phyloP scores from a whole-genome alignment of 1,140 invertebrate species.

The Zaprionus tsacasi region DNA sequence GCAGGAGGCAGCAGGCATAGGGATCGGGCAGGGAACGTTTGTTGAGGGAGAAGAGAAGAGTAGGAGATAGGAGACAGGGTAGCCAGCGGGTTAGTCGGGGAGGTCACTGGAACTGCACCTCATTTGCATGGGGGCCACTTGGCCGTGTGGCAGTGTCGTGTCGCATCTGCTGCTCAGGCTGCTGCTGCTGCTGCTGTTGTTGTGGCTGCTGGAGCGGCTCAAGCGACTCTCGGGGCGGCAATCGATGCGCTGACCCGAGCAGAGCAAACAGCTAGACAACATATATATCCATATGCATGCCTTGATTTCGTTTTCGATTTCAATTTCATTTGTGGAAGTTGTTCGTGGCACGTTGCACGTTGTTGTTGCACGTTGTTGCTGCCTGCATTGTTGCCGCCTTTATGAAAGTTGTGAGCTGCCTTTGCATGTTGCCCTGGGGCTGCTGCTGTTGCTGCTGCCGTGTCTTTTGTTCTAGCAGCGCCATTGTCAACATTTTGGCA shows the following conservation, averaged over 20 bases:
- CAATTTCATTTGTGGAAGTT: slow-evolving; percentile 73
- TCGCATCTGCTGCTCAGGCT: slow-evolving; percentile 25
- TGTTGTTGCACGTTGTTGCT: slow-evolving; percentile 16
- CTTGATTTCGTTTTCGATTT: slow-evolving; percentile 78
- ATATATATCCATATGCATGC: slow-evolving; percentile 71
- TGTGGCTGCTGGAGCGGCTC: not conserved
- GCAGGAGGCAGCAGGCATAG: not conserved
- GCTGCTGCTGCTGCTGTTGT: slow-evolving; percentile 14
- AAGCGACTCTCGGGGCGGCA: not conserved
- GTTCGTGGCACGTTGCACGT: slow-evolving; percentile 32
- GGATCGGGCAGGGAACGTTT: not conserved
- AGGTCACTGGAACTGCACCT: slow-evolving; percentile 53
- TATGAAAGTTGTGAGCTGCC: slow-evolving; percentile 38
- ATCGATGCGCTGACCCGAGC: slow-evolving; percentile 14
- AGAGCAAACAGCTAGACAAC: not conserved
- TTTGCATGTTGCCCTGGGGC: slow-evolving; percentile 38
- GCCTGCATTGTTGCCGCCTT: slow-evolving; percentile 28
- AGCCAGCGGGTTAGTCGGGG: not conserved
- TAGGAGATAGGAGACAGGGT: not conserved
- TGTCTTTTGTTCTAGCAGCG: slow-evolving; percentile 41
- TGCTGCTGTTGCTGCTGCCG: slow-evolving; percentile 8
- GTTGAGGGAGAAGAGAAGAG: not conserved
- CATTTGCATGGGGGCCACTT: slow-evolving; percentile 57
- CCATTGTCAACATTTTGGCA: slow-evolving; percentile 57
- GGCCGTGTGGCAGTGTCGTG: slow-evolving; percentile 45